Base-by-base conservation (phyloP, 2,888 invertebrate species). In the Eilema depressum region DNA sequence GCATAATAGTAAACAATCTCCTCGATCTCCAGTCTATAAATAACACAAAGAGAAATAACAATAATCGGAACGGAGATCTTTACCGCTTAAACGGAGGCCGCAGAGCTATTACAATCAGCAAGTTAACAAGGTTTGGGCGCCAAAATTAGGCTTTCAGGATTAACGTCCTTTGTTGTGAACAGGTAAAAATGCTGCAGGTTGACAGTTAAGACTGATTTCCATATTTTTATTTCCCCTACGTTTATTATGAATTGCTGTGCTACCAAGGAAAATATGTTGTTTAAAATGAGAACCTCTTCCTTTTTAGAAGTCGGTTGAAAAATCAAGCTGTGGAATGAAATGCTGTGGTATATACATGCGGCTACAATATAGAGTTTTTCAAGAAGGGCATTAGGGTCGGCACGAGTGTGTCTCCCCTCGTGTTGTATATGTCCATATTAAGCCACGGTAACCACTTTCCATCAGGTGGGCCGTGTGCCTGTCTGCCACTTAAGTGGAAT, bases 181-280 rank as follows among this genome's bases (percentile, higher is more conserved):
- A 63, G 63, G 33, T 56, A 28, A 66, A 75, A 75, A 71, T 79
- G 72, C 74, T 65, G 67, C 68, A 61, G 20, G 14, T 41, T 41
- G 41, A 41, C 17, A 41, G 41, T 41, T 17, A 41, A 47, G 60
- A 70, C 78, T 74, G 64, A 78, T 81, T 81, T 73, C 70, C 78
- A 79, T 79, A 76, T 79, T 76, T 67, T 66, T 74, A 75, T 77
- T 78, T 79, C 76, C 69, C 73, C 64, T 73, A 74, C 68, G 72
- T 79, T 81, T 79, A 81, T 68, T 74, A 76, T 67, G 74, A 68
- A 74, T 73, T 68, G 63, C 62, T 66, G 68, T 68, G 65, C 62
- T 59, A 33, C 57, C 68, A 59, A 66, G 61, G 63, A 64, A 66
- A n/a, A 37, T 28, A 12, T 26, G 23, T 20, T n/a, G 53, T 53